Base-by-base conservation (phyloP, 2,888 invertebrate genomes). In the Magallana nippona region DNA sequence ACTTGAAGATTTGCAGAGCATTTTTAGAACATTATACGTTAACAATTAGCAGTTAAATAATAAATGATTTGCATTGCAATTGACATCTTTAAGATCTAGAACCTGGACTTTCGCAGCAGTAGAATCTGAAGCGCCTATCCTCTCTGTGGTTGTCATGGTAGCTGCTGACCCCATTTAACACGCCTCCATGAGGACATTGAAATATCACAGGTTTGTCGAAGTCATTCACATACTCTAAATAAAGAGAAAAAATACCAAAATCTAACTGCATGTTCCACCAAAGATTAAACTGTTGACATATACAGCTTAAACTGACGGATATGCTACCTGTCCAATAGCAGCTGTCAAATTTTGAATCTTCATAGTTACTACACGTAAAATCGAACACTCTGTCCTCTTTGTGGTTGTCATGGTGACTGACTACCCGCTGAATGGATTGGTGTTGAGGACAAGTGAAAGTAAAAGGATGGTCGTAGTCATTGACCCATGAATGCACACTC, bases 91-190 rank as follows among this genome's bases (percentile, higher is more conserved):
- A 44, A 44, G 44, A 5, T 32, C 3, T 62, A n/a, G 27, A 71
- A 87, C 87, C 86, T 63, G 77, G 71, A 1, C 83, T 77, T 19
- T 57, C 13, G 71, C 89, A 89, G 56, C 88, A 89, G 55, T 85
- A 79, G 81, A 87, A 88, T 55, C 86, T 85, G 83, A 82, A 87
- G 22, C 86, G 78, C 71, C 88, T 81, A 78, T 89, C 88, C 57
- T 89, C 88, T 5, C 79, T 32, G 27, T 63, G 57, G 78, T 89
- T 88, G 82, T 86, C 79, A 85, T 89, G 88, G 77, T 63, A 44
- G 84, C 89, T 88, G 11, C 81, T 19, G 44, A 89, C 77, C 19
- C 89, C 89, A 11, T 84, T 63, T 5, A 89, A 71, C 44, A 83
- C 84, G 17, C 82, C 80, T 11, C 87, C 82, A 32, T 32, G 19